phyloP scores from a whole-genome alignment of 2,113 vertebrate genomes.

The Gadus chalcogrammus region DNA sequence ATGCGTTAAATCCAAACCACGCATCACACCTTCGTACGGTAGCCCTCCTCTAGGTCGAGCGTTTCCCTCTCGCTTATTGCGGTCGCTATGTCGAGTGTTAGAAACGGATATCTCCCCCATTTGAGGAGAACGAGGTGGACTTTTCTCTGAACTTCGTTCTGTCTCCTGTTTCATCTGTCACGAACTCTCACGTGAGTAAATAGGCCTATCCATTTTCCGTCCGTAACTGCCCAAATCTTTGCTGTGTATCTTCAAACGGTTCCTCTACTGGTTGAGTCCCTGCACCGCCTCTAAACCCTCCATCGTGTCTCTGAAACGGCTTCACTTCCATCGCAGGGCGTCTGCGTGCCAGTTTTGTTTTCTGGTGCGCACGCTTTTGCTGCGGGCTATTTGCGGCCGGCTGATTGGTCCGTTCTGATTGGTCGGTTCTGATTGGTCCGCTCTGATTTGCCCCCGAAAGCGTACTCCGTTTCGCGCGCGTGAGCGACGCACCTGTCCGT shows the following conservation, averaged over 20 bases:
- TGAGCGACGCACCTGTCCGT: background rate
- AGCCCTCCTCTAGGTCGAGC: conserved; percentile 19
- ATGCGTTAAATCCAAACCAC: conserved; percentile 35
- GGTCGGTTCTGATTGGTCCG: conserved; percentile 1
- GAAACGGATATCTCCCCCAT: conserved; percentile 34
- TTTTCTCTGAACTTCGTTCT: conserved; percentile 23
- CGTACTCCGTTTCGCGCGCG: conserved; percentile 3
- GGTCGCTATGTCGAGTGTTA: conserved; percentile 36
- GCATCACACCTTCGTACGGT: conserved; percentile 7
- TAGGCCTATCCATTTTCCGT: conserved; percentile 8
- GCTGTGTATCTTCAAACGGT: too few relatives aligned
- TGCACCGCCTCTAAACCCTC: too few relatives aligned
- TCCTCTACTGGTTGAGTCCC: too few relatives aligned
- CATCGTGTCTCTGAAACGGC: too few relatives aligned
- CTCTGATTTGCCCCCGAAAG: conserved; percentile 14
- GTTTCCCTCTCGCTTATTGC: conserved; percentile 20
- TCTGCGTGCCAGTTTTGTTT: conserved; percentile 17
- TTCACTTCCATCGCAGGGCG: too few relatives aligned
- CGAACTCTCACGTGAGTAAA: conserved; percentile 53
- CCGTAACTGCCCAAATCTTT: too few relatives aligned
- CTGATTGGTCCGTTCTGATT: conserved; percentile 5
- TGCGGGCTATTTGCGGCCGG: conserved; percentile 22
- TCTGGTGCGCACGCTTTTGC: conserved; percentile 31
- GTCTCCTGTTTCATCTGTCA: conserved; percentile 31
- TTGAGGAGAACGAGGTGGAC: conserved; percentile 48